Conservation (phyloP, 2,113 vertebrate species). For the Vombatus ursinus region DNA sequence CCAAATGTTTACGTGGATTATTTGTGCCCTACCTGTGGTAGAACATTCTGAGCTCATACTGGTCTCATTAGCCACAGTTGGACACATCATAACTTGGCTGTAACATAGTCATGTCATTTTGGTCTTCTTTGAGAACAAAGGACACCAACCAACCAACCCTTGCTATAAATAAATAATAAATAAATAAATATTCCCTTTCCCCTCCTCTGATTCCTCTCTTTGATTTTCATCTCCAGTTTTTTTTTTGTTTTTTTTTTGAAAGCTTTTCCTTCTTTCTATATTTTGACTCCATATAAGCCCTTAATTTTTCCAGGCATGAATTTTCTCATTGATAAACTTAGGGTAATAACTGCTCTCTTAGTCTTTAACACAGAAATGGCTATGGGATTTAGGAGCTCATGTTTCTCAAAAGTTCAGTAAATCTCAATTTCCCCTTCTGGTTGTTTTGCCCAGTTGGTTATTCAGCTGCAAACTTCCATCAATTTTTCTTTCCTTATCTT, state of each 20-base stretch:
- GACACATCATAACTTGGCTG: too few relatives aligned
- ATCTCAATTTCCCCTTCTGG: not conserved
- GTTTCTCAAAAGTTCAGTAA: not conserved
- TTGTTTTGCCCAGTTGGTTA: not conserved
- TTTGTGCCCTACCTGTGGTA: too few relatives aligned
- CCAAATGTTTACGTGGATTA: too few relatives aligned
- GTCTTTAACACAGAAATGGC: not conserved
- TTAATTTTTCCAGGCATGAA: not conserved
- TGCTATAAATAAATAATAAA: not conserved
- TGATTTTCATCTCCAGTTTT: not conserved
- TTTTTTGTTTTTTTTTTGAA: not conserved
- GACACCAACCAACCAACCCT: not conserved
- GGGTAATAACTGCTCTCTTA: not conserved
- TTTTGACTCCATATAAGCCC: not conserved
- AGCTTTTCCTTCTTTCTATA: not conserved
- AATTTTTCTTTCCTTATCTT: slow-evolving; percentile 3
- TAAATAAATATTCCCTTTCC: not conserved
- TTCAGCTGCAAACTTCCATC: not conserved
- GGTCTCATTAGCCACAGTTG: too few relatives aligned
- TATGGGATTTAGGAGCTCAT: not conserved
- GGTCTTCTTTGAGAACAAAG: too few relatives aligned
- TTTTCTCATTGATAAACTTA: not conserved
- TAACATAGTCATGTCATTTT: too few relatives aligned
- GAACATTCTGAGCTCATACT: too few relatives aligned
- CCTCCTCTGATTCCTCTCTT: not conserved